phyloP scores from a whole-genome alignment of 2,113 vertebrate genomes.

The Nothoprocta perdicaria region DNA sequence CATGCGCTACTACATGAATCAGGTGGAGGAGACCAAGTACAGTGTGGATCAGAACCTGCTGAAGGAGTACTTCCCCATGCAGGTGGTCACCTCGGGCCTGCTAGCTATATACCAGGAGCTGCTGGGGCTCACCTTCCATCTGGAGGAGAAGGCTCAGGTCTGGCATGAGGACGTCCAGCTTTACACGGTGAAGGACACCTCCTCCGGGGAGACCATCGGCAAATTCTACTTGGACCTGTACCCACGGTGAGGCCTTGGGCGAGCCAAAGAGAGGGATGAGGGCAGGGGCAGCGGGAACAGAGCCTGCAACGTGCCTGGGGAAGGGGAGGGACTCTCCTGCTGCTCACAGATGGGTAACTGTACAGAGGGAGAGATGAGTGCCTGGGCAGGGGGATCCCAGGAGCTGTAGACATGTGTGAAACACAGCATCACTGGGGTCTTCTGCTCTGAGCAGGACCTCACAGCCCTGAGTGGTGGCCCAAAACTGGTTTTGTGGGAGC shows the following conservation, averaged over 20 bases:
- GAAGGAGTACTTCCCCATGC: conserved; percentile 97
- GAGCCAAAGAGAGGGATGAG: fast-evolving
- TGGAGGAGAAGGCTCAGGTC: conserved; percentile 80
- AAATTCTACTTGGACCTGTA: conserved; percentile 97
- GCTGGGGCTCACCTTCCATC: conserved; percentile 87
- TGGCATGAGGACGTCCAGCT: conserved; percentile 94
- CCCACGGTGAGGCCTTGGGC: conserved; percentile 82
- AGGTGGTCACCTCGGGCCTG: conserved; percentile 93
- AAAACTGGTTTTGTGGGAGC: fast-evolving
- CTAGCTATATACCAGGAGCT: conserved; percentile 96
- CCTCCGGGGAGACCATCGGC: conserved; percentile 80
- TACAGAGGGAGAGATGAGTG: fast-evolving
- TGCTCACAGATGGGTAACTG: fast-evolving
- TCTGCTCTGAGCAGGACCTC: not conserved
- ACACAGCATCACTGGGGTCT: fast-evolving
- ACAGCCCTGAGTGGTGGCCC: fast-evolving
- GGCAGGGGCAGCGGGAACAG: not conserved
- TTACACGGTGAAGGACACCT: conserved; percentile 84
- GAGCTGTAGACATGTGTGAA: not conserved
- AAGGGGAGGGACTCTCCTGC: fast-evolving
- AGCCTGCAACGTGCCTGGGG: fast-evolving
- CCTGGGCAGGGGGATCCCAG: fast-evolving
- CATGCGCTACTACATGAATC: conserved; percentile 97
- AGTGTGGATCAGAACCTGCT: conserved; percentile 94
- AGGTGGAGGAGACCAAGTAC: conserved; percentile 95